A percentile compares a stretch with the other conserved stretches of the same genome.
Conservation (phyloP, 2,113 vertebrate species). For the Thoracochromis brauschi region DNA sequence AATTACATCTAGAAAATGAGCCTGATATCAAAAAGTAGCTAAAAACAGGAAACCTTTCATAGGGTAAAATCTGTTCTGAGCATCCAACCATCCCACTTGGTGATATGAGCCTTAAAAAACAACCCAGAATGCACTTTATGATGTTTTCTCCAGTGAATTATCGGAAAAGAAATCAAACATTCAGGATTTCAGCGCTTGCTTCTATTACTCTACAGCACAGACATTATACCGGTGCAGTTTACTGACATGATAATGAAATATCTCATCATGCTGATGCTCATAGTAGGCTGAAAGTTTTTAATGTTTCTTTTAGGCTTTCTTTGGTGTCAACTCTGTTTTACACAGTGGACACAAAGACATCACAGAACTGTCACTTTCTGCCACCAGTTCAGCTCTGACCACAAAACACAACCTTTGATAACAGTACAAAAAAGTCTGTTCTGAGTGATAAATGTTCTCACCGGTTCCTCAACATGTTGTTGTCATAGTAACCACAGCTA, state of each 20-base stretch:
- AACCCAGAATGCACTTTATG: neutral
- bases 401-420: neutral
- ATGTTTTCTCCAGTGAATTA: neutral
- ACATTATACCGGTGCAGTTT: neutral
- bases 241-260: neutral
- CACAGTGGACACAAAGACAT: neutral
- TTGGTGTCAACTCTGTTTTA: neutral
- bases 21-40: neutral
- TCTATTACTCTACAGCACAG: neutral
- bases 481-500: conserved; percentile 89
- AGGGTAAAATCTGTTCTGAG: neutral
- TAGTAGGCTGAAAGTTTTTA: neutral
- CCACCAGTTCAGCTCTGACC: neutral
- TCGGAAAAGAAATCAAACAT: neutral
- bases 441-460: conserved; percentile 35
- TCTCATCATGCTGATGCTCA: neutral
- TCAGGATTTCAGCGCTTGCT: neutral
- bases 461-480: conserved; percentile 82
- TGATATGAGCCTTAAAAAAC: neutral
- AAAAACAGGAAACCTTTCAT: neutral
- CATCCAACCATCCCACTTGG: neutral
- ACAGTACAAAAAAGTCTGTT: neutral
- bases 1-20: neutral
- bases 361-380: neutral
- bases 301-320: neutral